A percentile compares a stretch with the other conserved stretches of the same genome.
Conservation (phyloP, 1,140 invertebrate genomes). For the Zaprionus inermis region DNA sequence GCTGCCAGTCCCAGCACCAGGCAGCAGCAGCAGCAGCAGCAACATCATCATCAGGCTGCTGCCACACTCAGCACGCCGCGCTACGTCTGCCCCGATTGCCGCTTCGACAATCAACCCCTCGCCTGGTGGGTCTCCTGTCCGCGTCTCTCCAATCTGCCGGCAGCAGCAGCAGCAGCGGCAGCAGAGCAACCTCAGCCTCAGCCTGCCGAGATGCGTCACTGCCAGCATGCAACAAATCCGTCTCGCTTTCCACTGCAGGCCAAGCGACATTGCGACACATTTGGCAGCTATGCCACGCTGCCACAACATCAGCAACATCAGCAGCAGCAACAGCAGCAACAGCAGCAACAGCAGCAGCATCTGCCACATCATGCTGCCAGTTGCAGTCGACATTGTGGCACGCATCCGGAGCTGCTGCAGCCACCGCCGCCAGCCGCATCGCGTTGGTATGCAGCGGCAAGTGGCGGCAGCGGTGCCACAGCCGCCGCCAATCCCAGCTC, state of each 20-base stretch:
- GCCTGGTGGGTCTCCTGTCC: constrained; percentile 83
- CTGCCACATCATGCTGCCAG: constrained; percentile 20
- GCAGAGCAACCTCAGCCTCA: constrained; percentile 27
- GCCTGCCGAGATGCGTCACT: constrained; percentile 49
- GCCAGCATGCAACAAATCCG: constrained; percentile 44
- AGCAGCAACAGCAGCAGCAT: constrained; percentile 18
- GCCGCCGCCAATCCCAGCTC: constrained; percentile 21
- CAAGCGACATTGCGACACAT: constrained; percentile 75
- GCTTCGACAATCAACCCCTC: constrained; percentile 79
- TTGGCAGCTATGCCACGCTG: constrained; percentile 77
- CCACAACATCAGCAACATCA: constrained; percentile 56
- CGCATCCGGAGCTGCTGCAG: constrained; percentile 39
- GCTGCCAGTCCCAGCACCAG: background rate
- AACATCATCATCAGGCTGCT: constrained; percentile 2
- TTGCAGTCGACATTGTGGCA: constrained; percentile 63
- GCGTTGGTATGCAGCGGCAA: constrained; percentile 49
- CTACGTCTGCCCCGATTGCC: constrained; percentile 73
- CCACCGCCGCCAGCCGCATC: constrained; percentile 11
- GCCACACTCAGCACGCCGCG: constrained; percentile 46
- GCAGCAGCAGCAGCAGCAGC: background rate
- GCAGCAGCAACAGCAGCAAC: constrained; percentile 38
- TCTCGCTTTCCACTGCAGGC: constrained; percentile 54
- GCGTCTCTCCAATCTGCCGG: constrained; percentile 70
- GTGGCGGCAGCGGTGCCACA: too few relatives aligned
- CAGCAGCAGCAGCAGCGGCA: constrained; percentile 47